phyloP scores from a whole-genome alignment of 2,797 vertebrate species.

The Sebastes minor region DNA sequence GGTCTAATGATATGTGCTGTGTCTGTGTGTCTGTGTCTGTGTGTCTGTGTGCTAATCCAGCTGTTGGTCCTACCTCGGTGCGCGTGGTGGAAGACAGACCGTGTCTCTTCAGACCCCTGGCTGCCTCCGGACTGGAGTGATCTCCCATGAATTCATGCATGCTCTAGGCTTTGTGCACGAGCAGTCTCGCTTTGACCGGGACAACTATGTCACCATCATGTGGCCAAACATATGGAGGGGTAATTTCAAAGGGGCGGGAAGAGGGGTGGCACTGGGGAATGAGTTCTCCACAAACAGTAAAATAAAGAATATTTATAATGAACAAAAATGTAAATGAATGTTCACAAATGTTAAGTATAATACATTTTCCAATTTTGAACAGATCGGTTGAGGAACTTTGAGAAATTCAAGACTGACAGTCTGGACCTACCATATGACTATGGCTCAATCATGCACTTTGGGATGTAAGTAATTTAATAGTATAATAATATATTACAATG shows the following conservation, averaged over 20 bases:
- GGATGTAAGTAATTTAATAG: slow-evolving; percentile 78
- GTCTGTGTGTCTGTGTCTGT: background rate
- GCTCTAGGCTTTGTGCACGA: slow-evolving; percentile 90
- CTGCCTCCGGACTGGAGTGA: slow-evolving; percentile 85
- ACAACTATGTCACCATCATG: slow-evolving; percentile 89
- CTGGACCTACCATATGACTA: slow-evolving; percentile 89
- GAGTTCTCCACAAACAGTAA: background rate
- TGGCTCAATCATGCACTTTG: slow-evolving; percentile 91
- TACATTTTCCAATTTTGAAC: background rate
- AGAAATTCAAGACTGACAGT: slow-evolving; percentile 86
- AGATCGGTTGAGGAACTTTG: slow-evolving; percentile 87
- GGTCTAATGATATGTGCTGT: background rate
- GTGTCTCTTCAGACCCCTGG: slow-evolving; percentile 84
- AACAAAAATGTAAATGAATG: background rate
- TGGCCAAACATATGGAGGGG: slow-evolving; percentile 90
- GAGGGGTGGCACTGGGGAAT: background rate
- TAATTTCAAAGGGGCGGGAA: slow-evolving; percentile 56
- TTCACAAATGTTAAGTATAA: background rate
- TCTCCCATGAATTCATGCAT: slow-evolving; percentile 91
- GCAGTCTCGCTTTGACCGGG: slow-evolving; percentile 89
- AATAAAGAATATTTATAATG: background rate
- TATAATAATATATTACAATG: no score
- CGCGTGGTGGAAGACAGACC: slow-evolving; percentile 85
- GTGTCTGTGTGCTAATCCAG: slow-evolving; percentile 35
- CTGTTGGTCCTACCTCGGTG: slow-evolving; percentile 89